Evolutionary conservation across 1,140 invertebrate species (phyloP), one percentile per base, ranked within the genome.

Genomic region (Megalonaias nervosa): DNA sequence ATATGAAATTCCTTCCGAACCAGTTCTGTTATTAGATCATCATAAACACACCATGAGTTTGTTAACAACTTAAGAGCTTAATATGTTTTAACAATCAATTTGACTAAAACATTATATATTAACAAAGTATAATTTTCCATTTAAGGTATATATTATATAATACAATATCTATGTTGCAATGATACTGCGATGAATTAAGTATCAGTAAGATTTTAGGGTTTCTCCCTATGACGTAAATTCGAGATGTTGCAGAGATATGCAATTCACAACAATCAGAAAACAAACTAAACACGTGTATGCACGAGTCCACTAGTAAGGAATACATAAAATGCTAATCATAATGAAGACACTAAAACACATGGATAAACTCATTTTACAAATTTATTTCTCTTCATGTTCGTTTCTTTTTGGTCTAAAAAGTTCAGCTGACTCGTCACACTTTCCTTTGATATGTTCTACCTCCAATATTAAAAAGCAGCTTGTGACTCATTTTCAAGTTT

Each of bases 141-240:
- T 78, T 67, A 77, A 23, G 74, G 70, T 78, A 78, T 67, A 67
- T 67, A 67, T 67, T 67, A 69, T 67, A 75, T 78, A 78, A 69
- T 78, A 78, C 76, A 78, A 78, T 78, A 78, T 78, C 71, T 72
- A 74, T 77, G 59, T 77, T 73, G 74, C 71, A 78, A 73, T 69
- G 71, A 78, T 73, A 64, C 74, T 76, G 71, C 56, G 57, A 69
- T 71, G 68, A 72, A 72, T 56, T 67, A 58, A 76, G 71, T 65
- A 69, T 61, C 73, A 61, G 38, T 73, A 67, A 68, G 71, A 73
- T 71, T 78, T 73, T 67, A 78, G 73, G 67, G 76, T 57, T 70
- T 69, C 61, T 26, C 58, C 69, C 69, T 70, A 61, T 69, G 26
- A 67, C 73, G 73, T 67, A 69, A 78, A 78, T 66, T 73, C 58